phyloP scores from a whole-genome alignment of 1,140 invertebrate genomes.

The Tetramorium parvispinum region DNA sequence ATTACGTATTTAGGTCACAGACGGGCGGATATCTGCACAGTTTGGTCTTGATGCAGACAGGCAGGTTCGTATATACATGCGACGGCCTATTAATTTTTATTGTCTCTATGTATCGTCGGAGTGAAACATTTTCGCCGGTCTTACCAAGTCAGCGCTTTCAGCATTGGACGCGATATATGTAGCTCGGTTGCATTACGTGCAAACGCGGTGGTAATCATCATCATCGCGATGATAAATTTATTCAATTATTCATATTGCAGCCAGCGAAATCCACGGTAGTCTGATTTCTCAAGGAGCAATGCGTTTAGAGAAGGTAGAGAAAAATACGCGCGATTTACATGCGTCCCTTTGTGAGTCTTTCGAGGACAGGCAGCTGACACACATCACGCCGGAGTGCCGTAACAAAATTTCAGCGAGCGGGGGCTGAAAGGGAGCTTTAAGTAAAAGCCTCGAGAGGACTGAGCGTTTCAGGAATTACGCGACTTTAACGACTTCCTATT shows the following conservation, averaged over 20 bases:
- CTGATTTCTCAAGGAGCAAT: neutral
- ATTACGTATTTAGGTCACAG: slow-evolving; percentile 81
- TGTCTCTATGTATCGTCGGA: slow-evolving; percentile 27
- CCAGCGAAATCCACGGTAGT: neutral
- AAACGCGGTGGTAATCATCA: slow-evolving; percentile 16
- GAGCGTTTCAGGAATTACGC: neutral
- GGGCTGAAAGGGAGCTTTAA: neutral
- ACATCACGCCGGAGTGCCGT: neutral
- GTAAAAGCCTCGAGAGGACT: neutral
- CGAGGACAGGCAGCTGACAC: neutral
- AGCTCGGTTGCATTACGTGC: neutral
- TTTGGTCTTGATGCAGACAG: slow-evolving; percentile 61
- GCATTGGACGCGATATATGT: slow-evolving; percentile 12
- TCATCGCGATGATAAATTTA: neutral
- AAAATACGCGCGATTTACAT: neutral
- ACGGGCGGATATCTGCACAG: slow-evolving; percentile 72
- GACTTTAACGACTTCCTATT: slow-evolving; percentile 32
- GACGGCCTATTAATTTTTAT: slow-evolving; percentile 64
- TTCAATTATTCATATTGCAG: neutral
- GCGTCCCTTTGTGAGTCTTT: neutral
- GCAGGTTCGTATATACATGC: slow-evolving; percentile 14
- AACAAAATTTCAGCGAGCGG: slow-evolving; percentile 2
- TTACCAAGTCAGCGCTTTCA: neutral
- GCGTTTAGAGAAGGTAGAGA: neutral
- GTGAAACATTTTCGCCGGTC: neutral